Base-by-base conservation (phyloP, 1,140 invertebrate genomes). In the Pseudachorutes palmiensis region DNA sequence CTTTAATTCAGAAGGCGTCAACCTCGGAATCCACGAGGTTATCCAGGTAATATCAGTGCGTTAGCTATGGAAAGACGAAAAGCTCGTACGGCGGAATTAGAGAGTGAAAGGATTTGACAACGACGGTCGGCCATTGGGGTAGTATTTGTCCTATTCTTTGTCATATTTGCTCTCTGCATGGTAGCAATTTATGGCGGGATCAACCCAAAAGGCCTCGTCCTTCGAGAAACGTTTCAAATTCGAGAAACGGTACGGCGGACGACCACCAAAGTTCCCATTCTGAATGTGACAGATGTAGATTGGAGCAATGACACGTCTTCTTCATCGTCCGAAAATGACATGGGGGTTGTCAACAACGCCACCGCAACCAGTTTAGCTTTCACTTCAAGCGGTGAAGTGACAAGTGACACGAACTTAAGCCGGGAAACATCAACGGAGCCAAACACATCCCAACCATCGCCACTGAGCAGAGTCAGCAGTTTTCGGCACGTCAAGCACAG, bases 141-240 rank as follows among this genome's bases (percentile, higher is more conserved):
- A 24, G 77, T 84, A 19, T 80, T 83, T 45, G 80, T 82, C 62
- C 75, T 84, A n/a, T 85, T 83, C 69, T 74, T 80, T 28, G 78
- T 80, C 62, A 84, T 84, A 66, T 79, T 84, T 66, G 74, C 81
- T 26, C 75, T 81, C 67, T 82, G 79, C 65, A 75, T 84, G 65
- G 76, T 83, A 33, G 78, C 83, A 63, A 83, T 84, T 70, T 80
- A 84, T 67, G 82, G 81, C 55, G 80, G 80, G 12, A 82, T 85
- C 58, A 74, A 76, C 33, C 74, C 72, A 2, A 74, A 75, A 41
- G 76, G 76, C 14, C 51, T 77, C 24, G 74, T 77, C 22, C 69
- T 77, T 19, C 28, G 73, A 62, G 67, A 74, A 63, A 74, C 69
- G 24, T 66, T 66, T 62, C 33, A 29, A 48, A 57, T 61, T 26